A percentile compares a stretch with the other conserved stretches of the same genome.
These are phyloP conservation scores for Staurois parvus DNA, from an alignment of 2,797 vertebrate species.

Conservation along the genomic window DNA sequence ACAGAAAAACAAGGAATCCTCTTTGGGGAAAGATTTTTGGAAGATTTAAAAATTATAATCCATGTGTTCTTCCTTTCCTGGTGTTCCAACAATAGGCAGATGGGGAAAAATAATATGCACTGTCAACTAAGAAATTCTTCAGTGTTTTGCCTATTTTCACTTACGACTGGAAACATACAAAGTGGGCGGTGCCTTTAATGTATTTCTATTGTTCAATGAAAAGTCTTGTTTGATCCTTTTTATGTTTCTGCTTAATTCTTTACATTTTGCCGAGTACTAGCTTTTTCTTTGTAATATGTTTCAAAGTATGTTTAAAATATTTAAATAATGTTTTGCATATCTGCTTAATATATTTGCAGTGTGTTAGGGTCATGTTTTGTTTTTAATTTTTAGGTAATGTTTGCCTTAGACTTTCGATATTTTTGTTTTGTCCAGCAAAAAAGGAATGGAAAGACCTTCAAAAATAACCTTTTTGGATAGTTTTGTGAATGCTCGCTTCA, in stretches of 20 bases:
- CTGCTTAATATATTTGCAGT: conserved; percentile 50
- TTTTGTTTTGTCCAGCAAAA: conserved; percentile 17
- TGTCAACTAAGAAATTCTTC: conserved; percentile 67
- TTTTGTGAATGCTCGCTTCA: conserved; percentile 47
- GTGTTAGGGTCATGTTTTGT: conserved; percentile 35
- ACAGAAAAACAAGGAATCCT: conserved; percentile 54
- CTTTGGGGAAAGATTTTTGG: conserved; percentile 61
- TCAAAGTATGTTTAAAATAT: conserved; percentile 60
- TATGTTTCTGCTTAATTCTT: conserved; percentile 71
- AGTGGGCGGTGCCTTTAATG: conserved; percentile 83
- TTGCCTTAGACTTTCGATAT: conserved; percentile 42
- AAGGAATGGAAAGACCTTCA: not conserved
- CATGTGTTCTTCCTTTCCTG: conserved; percentile 58
- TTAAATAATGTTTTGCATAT: conserved; percentile 63
- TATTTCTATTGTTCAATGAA: conserved; percentile 78
- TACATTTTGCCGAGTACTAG: conserved; percentile 68
- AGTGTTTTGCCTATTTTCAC: conserved; percentile 75
- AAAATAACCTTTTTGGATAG: conserved; percentile 24
- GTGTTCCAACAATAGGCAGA: conserved; percentile 55
- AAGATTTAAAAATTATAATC: conserved; percentile 60
- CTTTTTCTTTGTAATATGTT: conserved; percentile 51
- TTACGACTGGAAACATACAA: conserved; percentile 77
- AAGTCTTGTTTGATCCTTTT: conserved; percentile 76
- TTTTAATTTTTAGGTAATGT: conserved; percentile 24
- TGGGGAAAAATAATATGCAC: conserved; percentile 64